Conservation (phyloP, 2,797 vertebrate genomes). For the Esox lucius region DNA sequence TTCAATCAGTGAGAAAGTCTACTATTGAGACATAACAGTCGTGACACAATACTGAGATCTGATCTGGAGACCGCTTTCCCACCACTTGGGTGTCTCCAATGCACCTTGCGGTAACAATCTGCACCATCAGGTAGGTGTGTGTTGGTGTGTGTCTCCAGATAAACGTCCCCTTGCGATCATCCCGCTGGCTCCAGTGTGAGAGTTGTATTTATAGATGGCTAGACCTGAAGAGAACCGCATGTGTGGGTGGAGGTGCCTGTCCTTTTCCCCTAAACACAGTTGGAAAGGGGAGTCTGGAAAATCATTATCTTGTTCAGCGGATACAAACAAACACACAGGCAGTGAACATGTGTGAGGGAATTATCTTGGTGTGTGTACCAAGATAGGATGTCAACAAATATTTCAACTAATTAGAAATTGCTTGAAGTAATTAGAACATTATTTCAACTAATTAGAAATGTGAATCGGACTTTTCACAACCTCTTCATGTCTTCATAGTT, state of each 20-base stretch:
- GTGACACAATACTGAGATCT: slow-evolving; percentile 60
- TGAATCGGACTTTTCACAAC: too few relatives aligned
- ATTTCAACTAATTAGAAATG: too few relatives aligned
- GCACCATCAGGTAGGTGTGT: slow-evolving; percentile 21
- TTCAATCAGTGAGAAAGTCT: slow-evolving; percentile 37
- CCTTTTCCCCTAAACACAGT: slow-evolving; percentile 30
- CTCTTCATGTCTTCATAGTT: too few relatives aligned
- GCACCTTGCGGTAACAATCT: slow-evolving; percentile 64
- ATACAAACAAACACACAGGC: slow-evolving; percentile 23
- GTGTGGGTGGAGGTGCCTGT: neutral
- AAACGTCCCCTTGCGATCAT: slow-evolving; percentile 33
- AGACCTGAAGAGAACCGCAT: slow-evolving; percentile 14
- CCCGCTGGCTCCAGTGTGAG: slow-evolving; percentile 35
- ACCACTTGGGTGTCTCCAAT: slow-evolving; percentile 64
- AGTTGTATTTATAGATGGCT: slow-evolving; percentile 26
- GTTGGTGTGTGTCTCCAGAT: slow-evolving; percentile 9
- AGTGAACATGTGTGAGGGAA: slow-evolving; percentile 53
- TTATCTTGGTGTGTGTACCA: slow-evolving; percentile 54
- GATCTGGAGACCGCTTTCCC: slow-evolving; percentile 67
- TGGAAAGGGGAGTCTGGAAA: neutral
- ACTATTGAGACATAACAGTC: slow-evolving; percentile 73
- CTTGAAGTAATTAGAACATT: too few relatives aligned
- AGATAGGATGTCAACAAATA: too few relatives aligned
- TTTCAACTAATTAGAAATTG: too few relatives aligned
- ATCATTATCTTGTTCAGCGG: slow-evolving; percentile 15